These are phyloP conservation scores for Presbytis comata DNA, from an alignment of 2,797 vertebrate genomes.

Conservation along the genomic window DNA sequence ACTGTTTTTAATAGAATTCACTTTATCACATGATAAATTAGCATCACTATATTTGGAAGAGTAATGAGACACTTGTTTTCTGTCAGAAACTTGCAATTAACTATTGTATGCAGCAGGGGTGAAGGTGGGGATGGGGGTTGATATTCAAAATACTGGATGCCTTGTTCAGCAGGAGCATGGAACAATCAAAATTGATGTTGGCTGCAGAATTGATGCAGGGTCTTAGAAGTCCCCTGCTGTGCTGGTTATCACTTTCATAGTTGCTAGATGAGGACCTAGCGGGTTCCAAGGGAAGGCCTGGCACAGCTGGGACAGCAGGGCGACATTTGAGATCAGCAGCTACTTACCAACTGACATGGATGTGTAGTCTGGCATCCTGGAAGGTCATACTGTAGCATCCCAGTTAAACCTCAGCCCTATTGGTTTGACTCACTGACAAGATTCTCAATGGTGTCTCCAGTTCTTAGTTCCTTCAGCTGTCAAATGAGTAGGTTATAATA, in stretches of 20 bases:
- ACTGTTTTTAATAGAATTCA: neutral
- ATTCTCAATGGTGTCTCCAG: neutral
- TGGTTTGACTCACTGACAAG: neutral
- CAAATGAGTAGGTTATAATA: neutral
- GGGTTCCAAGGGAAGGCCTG: neutral
- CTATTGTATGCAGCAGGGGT: neutral
- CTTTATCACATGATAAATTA: neutral
- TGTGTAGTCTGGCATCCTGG: neutral
- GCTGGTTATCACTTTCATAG: neutral
- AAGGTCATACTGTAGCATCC: neutral
- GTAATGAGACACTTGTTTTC: neutral
- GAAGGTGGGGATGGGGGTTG: neutral
- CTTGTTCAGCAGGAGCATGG: neutral
- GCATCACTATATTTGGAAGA: neutral
- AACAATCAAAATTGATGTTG: neutral
- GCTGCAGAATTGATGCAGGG: neutral
- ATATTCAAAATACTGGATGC: neutral
- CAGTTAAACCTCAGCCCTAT: neutral
- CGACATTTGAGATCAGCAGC: neutral
- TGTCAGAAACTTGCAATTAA: neutral
- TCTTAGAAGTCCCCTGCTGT: neutral
- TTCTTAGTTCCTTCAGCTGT: neutral
- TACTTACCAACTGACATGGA: neutral
- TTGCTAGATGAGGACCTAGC: neutral
- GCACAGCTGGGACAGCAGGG: neutral